phyloP scores from a whole-genome alignment of 2,797 vertebrate genomes.

The Sternarchorhynchus goeldii region DNA sequence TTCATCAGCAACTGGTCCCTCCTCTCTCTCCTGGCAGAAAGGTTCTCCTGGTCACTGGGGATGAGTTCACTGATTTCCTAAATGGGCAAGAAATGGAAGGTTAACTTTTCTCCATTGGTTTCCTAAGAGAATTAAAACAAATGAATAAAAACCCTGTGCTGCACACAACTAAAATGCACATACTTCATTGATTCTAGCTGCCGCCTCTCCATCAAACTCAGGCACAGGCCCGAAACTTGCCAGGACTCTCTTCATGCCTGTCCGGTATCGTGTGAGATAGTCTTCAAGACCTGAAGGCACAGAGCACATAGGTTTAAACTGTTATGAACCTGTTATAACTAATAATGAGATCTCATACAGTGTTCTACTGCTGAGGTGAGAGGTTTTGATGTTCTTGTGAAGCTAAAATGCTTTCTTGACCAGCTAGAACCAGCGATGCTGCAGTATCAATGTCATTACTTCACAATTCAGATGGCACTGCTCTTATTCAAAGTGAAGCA shows the following conservation, averaged over 20 bases:
- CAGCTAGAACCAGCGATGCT: no score
- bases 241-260: constrained; percentile 83
- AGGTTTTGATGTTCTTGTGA: not conserved
- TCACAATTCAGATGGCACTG: not conserved
- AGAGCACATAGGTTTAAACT: constrained; percentile 3
- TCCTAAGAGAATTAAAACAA: not conserved
- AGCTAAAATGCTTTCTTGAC: no score
- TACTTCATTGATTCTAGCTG: constrained; percentile 79
- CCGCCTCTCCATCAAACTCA: constrained; percentile 80
- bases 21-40: constrained; percentile 81
- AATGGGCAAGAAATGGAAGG: constrained; percentile 7
- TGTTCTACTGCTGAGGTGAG: no score
- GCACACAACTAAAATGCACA: constrained; percentile 34
- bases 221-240: constrained; percentile 87
- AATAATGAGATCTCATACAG: no score
- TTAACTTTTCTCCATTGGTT: not conserved
- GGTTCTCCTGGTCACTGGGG: constrained; percentile 77
- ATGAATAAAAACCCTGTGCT: no score
- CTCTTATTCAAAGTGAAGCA: not conserved
- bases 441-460: not conserved
- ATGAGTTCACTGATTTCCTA: constrained; percentile 86
- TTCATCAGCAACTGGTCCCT: constrained; percentile 84
- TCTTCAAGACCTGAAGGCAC: constrained; percentile 79
- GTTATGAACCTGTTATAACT: not conserved
- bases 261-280: constrained; percentile 87